Conservation (phyloP, 2,888 invertebrate species). For the Mechanitis mazaeus region DNA sequence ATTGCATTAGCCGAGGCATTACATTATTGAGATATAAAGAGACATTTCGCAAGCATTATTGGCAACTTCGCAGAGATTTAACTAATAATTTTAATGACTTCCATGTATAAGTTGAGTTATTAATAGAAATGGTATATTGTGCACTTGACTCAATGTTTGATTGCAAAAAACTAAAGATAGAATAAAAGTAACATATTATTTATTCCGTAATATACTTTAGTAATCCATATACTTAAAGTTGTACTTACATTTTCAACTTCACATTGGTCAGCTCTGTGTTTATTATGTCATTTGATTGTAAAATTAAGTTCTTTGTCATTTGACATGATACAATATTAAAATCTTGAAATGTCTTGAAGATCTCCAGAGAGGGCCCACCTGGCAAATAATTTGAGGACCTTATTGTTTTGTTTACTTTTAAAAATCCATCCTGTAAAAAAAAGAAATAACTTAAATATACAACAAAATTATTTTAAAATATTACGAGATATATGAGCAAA, state of each 20-base stretch:
- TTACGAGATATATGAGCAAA: too few relatives aligned
- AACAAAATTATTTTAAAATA: neutral
- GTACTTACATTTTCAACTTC: conserved; percentile 51
- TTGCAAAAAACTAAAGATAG: too few relatives aligned
- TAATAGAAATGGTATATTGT: too few relatives aligned
- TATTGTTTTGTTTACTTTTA: conserved; percentile 80
- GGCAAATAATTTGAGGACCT: conserved; percentile 85
- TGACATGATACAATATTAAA: conserved; percentile 81
- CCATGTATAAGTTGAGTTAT: too few relatives aligned
- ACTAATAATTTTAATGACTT: too few relatives aligned
- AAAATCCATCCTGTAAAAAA: conserved; percentile 79
- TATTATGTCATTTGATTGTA: conserved; percentile 63
- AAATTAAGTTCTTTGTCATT: conserved; percentile 79
- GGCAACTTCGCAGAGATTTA: too few relatives aligned
- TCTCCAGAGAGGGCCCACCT: conserved; percentile 81
- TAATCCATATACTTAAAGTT: neutral
- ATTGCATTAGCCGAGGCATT: too few relatives aligned
- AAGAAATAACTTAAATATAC: neutral
- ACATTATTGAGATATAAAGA: too few relatives aligned
- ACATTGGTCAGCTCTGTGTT: conserved; percentile 73
- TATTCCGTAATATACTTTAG: too few relatives aligned
- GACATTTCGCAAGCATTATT: too few relatives aligned
- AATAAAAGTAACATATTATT: too few relatives aligned
- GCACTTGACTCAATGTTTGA: too few relatives aligned
- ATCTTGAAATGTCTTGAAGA: conserved; percentile 85